Evolutionary conservation across 2,113 vertebrate species (phyloP), one percentile per base, ranked within the genome.

Genomic region (Casuarius casuarius): DNA sequence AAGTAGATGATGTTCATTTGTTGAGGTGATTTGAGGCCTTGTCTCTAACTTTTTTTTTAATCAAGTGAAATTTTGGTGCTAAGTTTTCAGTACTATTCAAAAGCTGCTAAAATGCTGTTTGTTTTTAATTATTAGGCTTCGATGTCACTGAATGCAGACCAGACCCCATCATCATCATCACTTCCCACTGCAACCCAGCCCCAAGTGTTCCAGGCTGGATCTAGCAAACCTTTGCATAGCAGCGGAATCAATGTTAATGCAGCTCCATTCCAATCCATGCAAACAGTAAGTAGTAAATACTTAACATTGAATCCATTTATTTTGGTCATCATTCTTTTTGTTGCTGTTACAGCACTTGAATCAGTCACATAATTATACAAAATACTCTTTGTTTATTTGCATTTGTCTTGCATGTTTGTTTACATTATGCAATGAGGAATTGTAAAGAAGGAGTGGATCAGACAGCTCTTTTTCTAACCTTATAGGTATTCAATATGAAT

Each of bases 231-330:
- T 92, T 98, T 99, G 96, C 99, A 99, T 92, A 99, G 98, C 97
- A 99, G 99, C 22, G 99, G 99, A 95, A 99, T 99, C 98, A 99
- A 99, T 94, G 99, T 99, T 95, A 99, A 99, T 90, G 99, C 99
- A 96, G 99, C 99, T 97, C 99, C 99, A 98, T 99, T 99, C 99
- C 99, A 99, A 44, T 99, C 99, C 98, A 99, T 99, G 99, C 99
- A 99, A 96, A 99, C 99, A 98, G 99, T 99, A 96, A 99, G 97
- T 97, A 95, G 81, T 18, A 81, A 54, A 95, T 90, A 56, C 51
- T 59, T 9, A 71, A 1, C 31, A 3, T 2, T 44, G 26, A 48
- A 61, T 80, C 20, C 22, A 33, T 79, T n/a, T 10, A 7, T 8
- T 67, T 54, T 70, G 23, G 3, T 58, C 5, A 21, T n/a, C 28